Evolutionary conservation across 2,888 invertebrate genomes (phyloP), one percentile per base, ranked within the genome.

Genomic region (Litoditis marina): DNA sequence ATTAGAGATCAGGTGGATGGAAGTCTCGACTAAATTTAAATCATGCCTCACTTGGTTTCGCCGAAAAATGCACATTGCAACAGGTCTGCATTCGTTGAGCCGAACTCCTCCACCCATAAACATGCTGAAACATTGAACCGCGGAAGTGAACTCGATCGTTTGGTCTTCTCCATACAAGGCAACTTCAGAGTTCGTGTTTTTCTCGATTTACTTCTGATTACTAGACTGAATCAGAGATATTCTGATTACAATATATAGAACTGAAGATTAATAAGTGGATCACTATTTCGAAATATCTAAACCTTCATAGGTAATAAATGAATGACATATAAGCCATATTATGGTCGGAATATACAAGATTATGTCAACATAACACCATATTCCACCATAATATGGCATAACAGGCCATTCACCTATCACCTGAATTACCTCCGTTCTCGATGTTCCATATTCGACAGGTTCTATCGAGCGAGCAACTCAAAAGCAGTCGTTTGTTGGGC

Each of bases 391-490:
- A n/a, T n/a, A n/a, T n/a, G n/a, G n/a, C n/a, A n/a, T n/a, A n/a
- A n/a, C n/a, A n/a, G n/a, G n/a, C n/a, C n/a, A n/a, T n/a, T n/a
- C n/a, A 50, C n/a, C 13, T 6, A 28, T 6, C 16, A n/a, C 27
- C 4, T n/a, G 6, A 32, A 54, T 36, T 67, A 84, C 85, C 82
- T 75, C 77, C 81, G 13, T 83, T 82, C 25, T 83, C 79, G 53
- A 78, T 70, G 65, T 84, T 83, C 85, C 85, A 85, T 2, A 85
- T 63, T 61, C 81, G 78, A 8, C 84, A 83, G 42, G 79, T 80
- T 54, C 81, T 82, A 69, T 85, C 85, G n/a, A 80, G 77, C 1
- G 84, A 83, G 2, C 83, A 82, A 25, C 84, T 84, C 3, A 83
- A 82, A 3, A 85, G 56, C 4, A 84, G 71, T 65, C 32, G 66